Percentiles rank a stretch among this genome's conserved stretches.
These are phyloP conservation scores for Tuberolachnus salignus DNA, from an alignment of 2,888 invertebrate species.

Conservation along the genomic window DNA sequence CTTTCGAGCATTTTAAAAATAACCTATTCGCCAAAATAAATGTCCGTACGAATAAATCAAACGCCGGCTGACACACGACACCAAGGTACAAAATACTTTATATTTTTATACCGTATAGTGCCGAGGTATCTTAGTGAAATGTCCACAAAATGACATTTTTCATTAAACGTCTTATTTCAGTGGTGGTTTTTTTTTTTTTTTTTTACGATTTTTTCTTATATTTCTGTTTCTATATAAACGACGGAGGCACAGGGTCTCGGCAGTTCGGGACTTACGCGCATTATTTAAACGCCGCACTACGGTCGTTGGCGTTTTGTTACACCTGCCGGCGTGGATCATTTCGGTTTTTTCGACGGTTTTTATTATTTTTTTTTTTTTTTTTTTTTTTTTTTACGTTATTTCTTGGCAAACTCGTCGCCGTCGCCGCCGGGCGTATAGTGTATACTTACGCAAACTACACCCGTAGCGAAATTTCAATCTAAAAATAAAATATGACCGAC, in stretches of 20 bases:
- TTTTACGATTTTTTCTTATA: not conserved
- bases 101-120: no score
- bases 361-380: no score
- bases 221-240: not conserved
- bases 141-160: not conserved
- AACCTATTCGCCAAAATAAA: not conserved
- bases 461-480: constrained; percentile 30
- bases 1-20: not conserved
- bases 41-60: not conserved
- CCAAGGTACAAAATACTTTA: no score
- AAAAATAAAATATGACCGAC: constrained; percentile 48
- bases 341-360: not conserved
- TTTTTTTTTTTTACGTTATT: constrained; percentile 11
- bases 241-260: not conserved
- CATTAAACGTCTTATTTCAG: constrained; percentile 8
- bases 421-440: not conserved
- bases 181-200: not conserved
- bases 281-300: constrained; percentile 7
- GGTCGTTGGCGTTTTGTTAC: not conserved
- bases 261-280: not conserved
- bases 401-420: constrained; percentile 39
- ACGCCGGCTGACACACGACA: no score
- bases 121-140: not conserved
- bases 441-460: not conserved
- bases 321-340: constrained; percentile 28